Conservation (phyloP, 2,113 vertebrate genomes). For the Seriola rivoliana region DNA sequence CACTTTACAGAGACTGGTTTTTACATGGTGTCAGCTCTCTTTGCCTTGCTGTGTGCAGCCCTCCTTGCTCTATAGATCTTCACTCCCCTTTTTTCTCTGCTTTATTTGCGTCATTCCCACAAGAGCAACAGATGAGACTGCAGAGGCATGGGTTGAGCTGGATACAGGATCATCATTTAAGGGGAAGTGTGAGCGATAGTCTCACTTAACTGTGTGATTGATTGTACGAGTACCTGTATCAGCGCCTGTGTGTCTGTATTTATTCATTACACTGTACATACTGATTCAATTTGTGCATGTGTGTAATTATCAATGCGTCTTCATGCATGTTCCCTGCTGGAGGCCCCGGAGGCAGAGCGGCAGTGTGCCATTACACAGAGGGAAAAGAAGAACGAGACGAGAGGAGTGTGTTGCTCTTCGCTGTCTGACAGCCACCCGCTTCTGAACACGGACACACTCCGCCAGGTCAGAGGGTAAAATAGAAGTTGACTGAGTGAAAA, state of each 20-base stretch:
- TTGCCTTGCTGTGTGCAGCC: conserved; percentile 3
- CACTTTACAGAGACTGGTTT: conserved; percentile 58
- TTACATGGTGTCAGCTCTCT: conserved; percentile 61
- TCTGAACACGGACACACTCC: conserved; percentile 22
- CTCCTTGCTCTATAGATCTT: conserved; percentile 26
- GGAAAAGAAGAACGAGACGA: conserved; percentile 12
- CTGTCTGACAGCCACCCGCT: conserved; percentile 19
- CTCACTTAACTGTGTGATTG: conserved; percentile 17
- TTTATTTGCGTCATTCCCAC: conserved; percentile 50
- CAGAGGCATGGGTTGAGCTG: conserved; percentile 11
- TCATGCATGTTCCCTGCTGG: not conserved
- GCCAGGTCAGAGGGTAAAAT: conserved; percentile 67
- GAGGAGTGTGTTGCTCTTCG: conserved; percentile 20
- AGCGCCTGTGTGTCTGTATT: not conserved
- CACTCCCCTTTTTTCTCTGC: conserved; percentile 22
- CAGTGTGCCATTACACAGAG: conserved; percentile 43
- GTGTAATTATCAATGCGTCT: conserved; percentile 1
- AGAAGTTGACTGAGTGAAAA: conserved; percentile 53
- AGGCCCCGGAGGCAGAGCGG: conserved; percentile 3
- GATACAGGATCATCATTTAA: conserved; percentile 56
- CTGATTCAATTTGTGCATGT: conserved; percentile 10
- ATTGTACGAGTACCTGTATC: conserved; percentile 1
- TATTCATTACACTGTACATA: conserved; percentile 11
- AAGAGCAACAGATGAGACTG: conserved; percentile 45
- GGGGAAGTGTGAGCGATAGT: conserved; percentile 29